Percentiles rank a stretch among this genome's conserved stretches.
These are phyloP conservation scores for Polydrusus cervinus DNA, from an alignment of 2,888 invertebrate genomes.

Conservation along the genomic window DNA sequence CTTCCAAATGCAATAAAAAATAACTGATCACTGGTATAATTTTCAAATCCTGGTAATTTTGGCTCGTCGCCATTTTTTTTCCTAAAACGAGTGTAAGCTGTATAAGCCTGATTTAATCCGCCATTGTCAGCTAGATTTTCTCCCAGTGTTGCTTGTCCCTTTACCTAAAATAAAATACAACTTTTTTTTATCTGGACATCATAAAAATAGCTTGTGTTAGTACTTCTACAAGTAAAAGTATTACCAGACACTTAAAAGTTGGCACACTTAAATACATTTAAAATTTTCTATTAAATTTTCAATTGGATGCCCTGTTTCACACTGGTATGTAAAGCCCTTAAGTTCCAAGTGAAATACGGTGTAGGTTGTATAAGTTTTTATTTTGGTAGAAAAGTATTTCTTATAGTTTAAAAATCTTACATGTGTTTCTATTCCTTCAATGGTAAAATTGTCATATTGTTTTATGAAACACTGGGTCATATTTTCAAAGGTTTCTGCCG, in stretches of 20 bases:
- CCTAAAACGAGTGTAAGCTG: conserved; percentile 79
- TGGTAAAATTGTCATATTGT: conserved; percentile 83
- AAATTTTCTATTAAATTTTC: too few species aligned
- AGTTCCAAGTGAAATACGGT: too few species aligned
- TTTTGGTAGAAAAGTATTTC: too few species aligned
- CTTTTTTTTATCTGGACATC: too few species aligned
- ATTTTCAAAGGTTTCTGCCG: conserved; percentile 83
- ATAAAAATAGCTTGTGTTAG: too few species aligned
- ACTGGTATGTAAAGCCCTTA: too few species aligned
- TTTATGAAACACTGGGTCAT: conserved; percentile 88
- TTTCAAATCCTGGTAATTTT: conserved; percentile 83
- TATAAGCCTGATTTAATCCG: conserved; percentile 82
- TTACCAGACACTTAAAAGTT: too few species aligned
- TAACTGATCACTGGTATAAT: conserved; percentile 81
- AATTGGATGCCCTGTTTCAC: too few species aligned
- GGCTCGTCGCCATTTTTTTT: conserved; percentile 76
- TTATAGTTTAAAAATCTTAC: conserved; percentile 69
- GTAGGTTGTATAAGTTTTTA: too few species aligned
- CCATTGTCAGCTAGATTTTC: conserved; percentile 92
- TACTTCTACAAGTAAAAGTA: too few species aligned
- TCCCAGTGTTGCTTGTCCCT: conserved; percentile 84
- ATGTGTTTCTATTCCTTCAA: conserved; percentile 77
- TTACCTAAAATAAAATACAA: conserved; percentile 75
- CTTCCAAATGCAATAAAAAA: conserved; percentile 89
- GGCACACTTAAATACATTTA: too few species aligned